Conservation (phyloP, 2,797 vertebrate genomes). For the Avahi laniger region DNA sequence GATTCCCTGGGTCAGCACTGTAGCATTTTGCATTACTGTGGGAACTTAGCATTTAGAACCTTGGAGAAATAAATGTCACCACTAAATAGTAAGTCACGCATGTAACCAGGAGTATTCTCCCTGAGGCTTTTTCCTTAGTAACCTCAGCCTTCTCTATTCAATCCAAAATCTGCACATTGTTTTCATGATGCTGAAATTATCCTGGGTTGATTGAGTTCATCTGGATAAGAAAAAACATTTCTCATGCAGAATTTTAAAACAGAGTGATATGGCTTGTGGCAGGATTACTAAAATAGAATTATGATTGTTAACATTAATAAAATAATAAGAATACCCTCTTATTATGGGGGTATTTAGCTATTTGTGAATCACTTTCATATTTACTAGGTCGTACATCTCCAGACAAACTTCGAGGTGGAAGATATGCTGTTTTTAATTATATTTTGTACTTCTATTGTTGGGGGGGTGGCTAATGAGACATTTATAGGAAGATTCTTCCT, state of each 20-base stretch:
- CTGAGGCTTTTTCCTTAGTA: neutral
- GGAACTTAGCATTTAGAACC: constrained; percentile 38
- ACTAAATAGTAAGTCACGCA: neutral
- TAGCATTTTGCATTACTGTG: neutral
- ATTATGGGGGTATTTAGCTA: neutral
- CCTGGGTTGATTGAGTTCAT: neutral
- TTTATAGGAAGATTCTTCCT: neutral
- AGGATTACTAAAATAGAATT: neutral
- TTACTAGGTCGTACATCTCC: neutral
- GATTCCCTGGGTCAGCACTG: neutral
- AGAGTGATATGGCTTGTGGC: neutral
- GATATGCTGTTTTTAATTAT: neutral
- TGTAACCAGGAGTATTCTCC: neutral
- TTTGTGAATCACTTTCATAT: neutral
- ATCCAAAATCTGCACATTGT: neutral
- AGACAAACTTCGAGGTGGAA: neutral
- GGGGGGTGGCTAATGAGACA: neutral
- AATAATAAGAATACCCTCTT: neutral
- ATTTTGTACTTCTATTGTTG: neutral
- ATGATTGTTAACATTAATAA: neutral
- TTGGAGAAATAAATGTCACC: constrained; percentile 7
- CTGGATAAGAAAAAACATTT: neutral
- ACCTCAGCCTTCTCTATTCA: neutral
- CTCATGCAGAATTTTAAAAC: neutral
- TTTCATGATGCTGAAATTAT: neutral